phyloP scores from a whole-genome alignment of 2,113 vertebrate genomes.

The Megaceryle torquata region DNA sequence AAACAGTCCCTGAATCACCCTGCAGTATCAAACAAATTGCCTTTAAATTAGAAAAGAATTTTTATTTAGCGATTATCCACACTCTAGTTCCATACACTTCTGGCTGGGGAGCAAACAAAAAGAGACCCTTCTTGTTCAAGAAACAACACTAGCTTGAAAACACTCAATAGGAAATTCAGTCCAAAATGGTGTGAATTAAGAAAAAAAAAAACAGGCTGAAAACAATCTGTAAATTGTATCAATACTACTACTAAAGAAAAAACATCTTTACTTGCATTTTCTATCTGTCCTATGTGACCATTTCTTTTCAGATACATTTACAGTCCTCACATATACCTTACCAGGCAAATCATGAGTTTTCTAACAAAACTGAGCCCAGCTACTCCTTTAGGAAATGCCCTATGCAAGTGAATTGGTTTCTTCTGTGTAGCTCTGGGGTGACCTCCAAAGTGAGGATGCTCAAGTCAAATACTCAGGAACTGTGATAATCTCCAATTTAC shows the following conservation, averaged over 20 bases:
- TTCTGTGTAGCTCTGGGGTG: neutral
- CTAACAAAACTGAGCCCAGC: neutral
- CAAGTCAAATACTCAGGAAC: neutral
- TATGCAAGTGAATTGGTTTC: neutral
- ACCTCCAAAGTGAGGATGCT: neutral
- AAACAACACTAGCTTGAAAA: neutral
- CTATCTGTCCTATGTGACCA: neutral
- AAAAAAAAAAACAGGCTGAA: neutral
- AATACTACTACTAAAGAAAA: neutral
- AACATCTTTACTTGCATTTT: neutral
- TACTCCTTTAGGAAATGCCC: neutral
- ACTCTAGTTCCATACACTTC: neutral
- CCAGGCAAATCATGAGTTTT: neutral
- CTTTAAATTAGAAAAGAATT: neutral
- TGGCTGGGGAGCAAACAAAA: neutral
- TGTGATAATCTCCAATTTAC: neutral
- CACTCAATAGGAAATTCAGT: neutral
- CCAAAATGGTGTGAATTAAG: neutral
- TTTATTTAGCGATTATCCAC: neutral
- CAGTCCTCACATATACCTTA: neutral
- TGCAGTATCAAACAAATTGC: neutral
- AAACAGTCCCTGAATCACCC: neutral
- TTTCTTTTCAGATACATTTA: neutral
- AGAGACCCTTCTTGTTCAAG: neutral
- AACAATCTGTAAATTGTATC: neutral